A percentile compares a stretch with the other conserved stretches of the same genome.
Evolutionary conservation across 1,140 invertebrate species (phyloP).

Genomic region (Sycobia sp.): DNA sequence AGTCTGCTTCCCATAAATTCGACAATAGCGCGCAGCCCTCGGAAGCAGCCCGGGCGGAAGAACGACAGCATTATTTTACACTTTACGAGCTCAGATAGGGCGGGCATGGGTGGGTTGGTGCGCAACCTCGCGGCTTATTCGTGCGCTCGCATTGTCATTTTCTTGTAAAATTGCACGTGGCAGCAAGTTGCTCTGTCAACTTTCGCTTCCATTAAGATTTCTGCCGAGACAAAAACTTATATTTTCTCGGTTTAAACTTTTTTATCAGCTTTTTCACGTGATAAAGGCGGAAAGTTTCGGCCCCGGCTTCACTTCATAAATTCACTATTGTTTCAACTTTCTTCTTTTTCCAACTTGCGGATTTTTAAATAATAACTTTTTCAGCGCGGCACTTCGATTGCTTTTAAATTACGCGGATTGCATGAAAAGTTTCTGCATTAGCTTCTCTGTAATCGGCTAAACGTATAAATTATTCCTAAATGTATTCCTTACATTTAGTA

Average conservation of each 20-base stretch:
- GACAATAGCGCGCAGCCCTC: constrained; percentile 10
- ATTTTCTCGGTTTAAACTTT: neutral
- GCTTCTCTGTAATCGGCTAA: too few species aligned
- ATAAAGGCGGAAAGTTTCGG: too few species aligned
- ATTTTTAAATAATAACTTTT: too few species aligned
- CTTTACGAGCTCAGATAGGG: constrained; percentile 21
- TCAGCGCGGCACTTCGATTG: too few species aligned
- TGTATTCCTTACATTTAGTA: too few species aligned
- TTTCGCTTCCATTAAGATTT: constrained; percentile 8
- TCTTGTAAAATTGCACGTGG: constrained; percentile 4
- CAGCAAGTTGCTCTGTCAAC: neutral
- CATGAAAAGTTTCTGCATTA: too few species aligned
- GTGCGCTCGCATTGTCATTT: constrained; percentile 14
- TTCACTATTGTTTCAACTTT: too few species aligned
- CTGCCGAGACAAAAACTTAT: neutral
- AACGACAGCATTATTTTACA: constrained; percentile 25
- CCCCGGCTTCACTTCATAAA: too few species aligned
- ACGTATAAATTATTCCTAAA: too few species aligned
- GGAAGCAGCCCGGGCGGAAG: neutral
- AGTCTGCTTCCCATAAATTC: constrained; percentile 10
- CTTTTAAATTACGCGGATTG: too few species aligned
- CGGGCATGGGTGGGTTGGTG: too few species aligned
- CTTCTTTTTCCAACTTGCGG: too few species aligned
- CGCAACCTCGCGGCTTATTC: neutral
- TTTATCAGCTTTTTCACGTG: neutral